Base-by-base conservation (phyloP, 2,888 invertebrate genomes). In the Blera fallax region DNA sequence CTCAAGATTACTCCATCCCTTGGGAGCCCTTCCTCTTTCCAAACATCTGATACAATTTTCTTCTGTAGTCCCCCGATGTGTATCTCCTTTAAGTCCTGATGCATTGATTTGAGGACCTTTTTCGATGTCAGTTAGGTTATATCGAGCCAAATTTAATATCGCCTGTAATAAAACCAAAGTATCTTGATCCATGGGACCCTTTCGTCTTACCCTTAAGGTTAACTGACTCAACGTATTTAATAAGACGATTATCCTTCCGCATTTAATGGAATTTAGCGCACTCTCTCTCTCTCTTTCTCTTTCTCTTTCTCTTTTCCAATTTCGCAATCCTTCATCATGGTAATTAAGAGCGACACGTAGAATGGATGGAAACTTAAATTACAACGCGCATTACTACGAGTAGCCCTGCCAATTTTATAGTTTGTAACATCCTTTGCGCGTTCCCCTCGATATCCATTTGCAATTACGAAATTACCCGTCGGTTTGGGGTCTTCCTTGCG, bases 331-430 rank as follows among this genome's bases (percentile, higher is more conserved):
- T 43, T 60, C 24, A 50, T 73, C 52, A 21, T 6, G 54, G 37
- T 76, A 56, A 74, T 65, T 74, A 76, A 76, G 74, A 65, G 40
- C 32, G 74, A 56, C 74, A 64, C 45, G 43, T 21, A 34, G 45
- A 43, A 16, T 65, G 45, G 65, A 45, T 76, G 74, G 56, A 65
- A 76, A 34, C 54, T 56, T 37, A 45, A 48, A 70, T 76, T 37
- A 76, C 29, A 43, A 69, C 43, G 29, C 43, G 29, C 40, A 56
- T 69, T 40, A 10, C 52, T 3, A n/a, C n/a, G n/a, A n/a, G 48
- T 40, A 40, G 37, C 21, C 37, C 24, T 14, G 29, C 56, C 43
- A 40, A 43, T 43, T 56, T 56, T 56, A 43, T 69, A 69, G 43
- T 69, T 21, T 67, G 8, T 6, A 50, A n/a, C 21, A 48, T 11